Evolutionary conservation across 1,140 invertebrate species (phyloP), one percentile per base, ranked within the genome.

Genomic region (Oscheius sp.): DNA sequence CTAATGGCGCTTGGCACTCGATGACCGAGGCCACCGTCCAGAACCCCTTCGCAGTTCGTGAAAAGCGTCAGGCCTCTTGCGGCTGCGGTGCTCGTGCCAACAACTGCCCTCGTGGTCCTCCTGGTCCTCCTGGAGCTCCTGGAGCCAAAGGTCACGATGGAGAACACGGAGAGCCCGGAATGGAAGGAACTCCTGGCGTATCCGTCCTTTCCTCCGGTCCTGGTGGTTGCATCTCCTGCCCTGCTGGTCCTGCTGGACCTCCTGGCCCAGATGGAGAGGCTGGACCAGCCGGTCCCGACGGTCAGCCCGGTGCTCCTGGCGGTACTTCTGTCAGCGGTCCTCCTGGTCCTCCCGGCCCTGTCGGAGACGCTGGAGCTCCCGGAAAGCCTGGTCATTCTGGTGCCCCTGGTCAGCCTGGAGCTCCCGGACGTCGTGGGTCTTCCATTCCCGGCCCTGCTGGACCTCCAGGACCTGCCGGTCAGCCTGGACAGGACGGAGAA

Each of bases 31-130:
- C 46, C 23, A 66, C 58, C 32, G 35, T 42, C 23, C 64, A 20
- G 20, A 36, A 58, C 38, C 38, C 62, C 3, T 62, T 67, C 36
- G 59, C 68, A 26, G 18, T 76, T n/a, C 49, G 76, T 36, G 68
- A 75, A 52, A 78, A 78, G 69, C 63, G 76, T 67, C 69, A 72
- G 62, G 76, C 74, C 55, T 42, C 7, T 42, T 77, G 76, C 68
- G 68, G 71, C 52, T 77, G 76, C 38, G 72, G 68, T 18, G 68
- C 65, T 31, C 76, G 66, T 36, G 61, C 68, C 32, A 65, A 65
- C 65, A 65, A 59, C 36, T 78, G 76, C 46, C 73, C 76, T 42
- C 36, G 68, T 29, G 76, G 76, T 45, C 68, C 76, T 23, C 68
- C 69, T 26, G 73, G 73, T 45, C 69, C 73, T 35, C 73, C 73